These are phyloP conservation scores for Apocrypta bakeri DNA, from an alignment of 1,140 invertebrate species.

Conservation along the genomic window DNA sequence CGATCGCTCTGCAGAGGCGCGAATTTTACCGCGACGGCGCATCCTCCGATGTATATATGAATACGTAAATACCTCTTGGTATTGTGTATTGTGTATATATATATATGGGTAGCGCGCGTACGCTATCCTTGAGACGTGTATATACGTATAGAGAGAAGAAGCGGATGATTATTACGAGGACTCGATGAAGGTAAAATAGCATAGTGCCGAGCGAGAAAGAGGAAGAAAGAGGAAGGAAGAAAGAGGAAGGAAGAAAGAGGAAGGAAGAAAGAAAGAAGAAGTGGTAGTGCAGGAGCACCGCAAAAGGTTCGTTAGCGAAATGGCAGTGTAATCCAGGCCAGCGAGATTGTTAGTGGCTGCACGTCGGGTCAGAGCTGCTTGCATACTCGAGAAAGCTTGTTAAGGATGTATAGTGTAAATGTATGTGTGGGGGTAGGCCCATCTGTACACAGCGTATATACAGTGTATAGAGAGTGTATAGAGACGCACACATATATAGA, in stretches of 20 bases:
- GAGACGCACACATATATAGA: background rate
- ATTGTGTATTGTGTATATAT: too few species aligned
- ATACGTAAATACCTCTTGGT: too few species aligned
- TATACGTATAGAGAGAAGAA: too few species aligned
- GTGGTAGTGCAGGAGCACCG: background rate
- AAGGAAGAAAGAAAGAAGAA: background rate
- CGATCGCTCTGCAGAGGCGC: background rate
- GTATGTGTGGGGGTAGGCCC: background rate
- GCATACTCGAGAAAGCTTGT: conserved; percentile 61
- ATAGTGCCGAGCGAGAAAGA: too few species aligned
- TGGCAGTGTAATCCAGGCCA: conserved; percentile 51
- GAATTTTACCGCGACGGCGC: background rate
- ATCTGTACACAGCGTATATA: conserved; percentile 13
- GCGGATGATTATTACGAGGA: too few species aligned
- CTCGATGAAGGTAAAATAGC: background rate
- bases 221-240: too few species aligned
- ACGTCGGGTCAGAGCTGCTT: conserved; percentile 24
- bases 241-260: too few species aligned
- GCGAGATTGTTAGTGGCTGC: conserved; percentile 44
- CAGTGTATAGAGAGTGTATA: background rate
- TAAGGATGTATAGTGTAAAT: conserved; percentile 44
- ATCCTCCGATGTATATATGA: background rate
- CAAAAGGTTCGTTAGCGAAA: conserved; percentile 51
- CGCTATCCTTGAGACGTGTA: too few species aligned
- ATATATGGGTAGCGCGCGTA: too few species aligned